Evolutionary conservation across 2,113 vertebrate species (phyloP).

Genomic region (Fulica atra): DNA sequence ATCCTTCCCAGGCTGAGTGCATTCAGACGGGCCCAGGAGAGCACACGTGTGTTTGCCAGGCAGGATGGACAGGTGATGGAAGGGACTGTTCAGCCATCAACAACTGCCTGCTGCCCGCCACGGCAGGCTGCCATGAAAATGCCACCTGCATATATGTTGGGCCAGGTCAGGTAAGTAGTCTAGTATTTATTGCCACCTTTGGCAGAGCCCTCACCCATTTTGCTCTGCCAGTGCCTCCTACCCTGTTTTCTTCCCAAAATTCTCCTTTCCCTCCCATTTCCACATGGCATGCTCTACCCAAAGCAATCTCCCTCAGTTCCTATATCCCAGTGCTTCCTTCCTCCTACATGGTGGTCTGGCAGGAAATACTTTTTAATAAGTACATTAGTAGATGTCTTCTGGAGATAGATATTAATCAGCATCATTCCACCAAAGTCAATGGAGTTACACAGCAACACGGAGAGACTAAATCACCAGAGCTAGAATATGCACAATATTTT

Average conservation of each 20-base stretch:
- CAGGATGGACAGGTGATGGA: constrained; percentile 85
- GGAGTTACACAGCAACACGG: neutral
- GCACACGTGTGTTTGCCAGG: constrained; percentile 82
- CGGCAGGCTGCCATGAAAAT: constrained; percentile 81
- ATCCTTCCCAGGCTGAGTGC: constrained; percentile 83
- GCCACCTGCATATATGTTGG: constrained; percentile 88
- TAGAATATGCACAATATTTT: neutral
- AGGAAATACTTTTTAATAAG: neutral
- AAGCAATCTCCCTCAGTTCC: neutral
- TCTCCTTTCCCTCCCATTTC: neutral
- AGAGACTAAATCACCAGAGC: neutral
- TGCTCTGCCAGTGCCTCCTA: neutral
- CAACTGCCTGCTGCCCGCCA: constrained; percentile 77
- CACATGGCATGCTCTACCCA: rapidly evolving
- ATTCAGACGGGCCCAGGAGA: constrained; percentile 70
- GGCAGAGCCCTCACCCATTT: neutral
- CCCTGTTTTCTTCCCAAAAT: neutral
- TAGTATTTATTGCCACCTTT: rapidly evolving
- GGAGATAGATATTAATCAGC: neutral
- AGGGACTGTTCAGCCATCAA: constrained; percentile 88
- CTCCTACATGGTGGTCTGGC: rapidly evolving
- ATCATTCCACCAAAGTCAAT: neutral
- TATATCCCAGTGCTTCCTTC: neutral
- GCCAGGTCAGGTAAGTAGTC: constrained; percentile 85
- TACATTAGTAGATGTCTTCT: neutral